Evolutionary conservation across 2,888 invertebrate species (phyloP).

Genomic region (Eupeodes luniger): DNA sequence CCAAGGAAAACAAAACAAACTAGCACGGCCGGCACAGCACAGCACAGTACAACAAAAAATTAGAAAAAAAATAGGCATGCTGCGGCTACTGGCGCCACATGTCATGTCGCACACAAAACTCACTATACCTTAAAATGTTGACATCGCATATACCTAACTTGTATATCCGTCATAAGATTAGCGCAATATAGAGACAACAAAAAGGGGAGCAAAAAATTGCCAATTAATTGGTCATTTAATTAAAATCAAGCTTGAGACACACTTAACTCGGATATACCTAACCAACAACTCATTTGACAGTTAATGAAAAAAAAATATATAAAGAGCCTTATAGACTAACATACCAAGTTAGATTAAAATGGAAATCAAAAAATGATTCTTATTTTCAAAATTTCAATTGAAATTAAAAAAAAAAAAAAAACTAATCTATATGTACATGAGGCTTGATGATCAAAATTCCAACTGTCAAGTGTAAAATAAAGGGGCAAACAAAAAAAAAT

Average conservation of each 20-base stretch:
- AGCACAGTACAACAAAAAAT: neutral
- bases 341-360: constrained; percentile 22
- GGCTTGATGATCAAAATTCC: constrained; percentile 67
- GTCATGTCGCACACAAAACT: constrained; percentile 63
- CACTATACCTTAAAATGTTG: constrained; percentile 62
- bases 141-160: constrained; percentile 43
- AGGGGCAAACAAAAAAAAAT: constrained; percentile 28
- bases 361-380: constrained; percentile 41
- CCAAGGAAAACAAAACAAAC: constrained; percentile 55
- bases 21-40: neutral
- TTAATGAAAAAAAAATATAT: neutral
- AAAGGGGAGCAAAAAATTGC: constrained; percentile 12
- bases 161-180: constrained; percentile 51
- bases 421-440: constrained; percentile 51
- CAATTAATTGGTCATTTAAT: constrained; percentile 55
- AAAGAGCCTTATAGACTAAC: constrained; percentile 27
- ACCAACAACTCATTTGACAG: constrained; percentile 9
- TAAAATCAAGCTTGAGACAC: constrained; percentile 37
- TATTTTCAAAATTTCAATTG: constrained; percentile 6
- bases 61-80: neutral
- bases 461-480: constrained; percentile 67
- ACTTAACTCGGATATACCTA: constrained; percentile 15
- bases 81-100: constrained; percentile 64
- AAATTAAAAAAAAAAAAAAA: neutral
- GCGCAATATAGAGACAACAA: constrained; percentile 46